Evolutionary conservation across 2,797 vertebrate species (phyloP).

Genomic region (Corythornis leucogaster): DNA sequence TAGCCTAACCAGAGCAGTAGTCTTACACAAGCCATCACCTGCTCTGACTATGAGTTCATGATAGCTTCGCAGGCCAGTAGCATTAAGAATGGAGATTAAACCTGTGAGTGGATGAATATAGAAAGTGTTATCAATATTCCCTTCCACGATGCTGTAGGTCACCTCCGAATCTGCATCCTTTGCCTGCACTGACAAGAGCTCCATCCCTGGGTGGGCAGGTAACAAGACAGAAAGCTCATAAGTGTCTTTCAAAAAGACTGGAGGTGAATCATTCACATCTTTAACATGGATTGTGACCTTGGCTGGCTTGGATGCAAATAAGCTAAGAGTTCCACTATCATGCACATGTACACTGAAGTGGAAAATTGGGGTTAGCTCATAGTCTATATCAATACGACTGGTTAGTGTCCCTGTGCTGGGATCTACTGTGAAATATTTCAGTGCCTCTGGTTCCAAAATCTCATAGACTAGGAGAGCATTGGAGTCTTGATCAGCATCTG

Average conservation of each 20-base stretch:
- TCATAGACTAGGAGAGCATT: slow-evolving; percentile 89
- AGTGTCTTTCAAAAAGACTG: slow-evolving; percentile 81
- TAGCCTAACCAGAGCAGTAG: slow-evolving; percentile 83
- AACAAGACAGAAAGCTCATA: slow-evolving; percentile 83
- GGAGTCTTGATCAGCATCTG: slow-evolving; percentile 87
- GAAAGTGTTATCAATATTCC: slow-evolving; percentile 83
- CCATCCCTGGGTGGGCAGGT: slow-evolving; percentile 85
- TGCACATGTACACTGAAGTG: slow-evolving; percentile 87
- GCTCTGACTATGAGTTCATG: slow-evolving; percentile 85
- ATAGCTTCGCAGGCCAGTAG: slow-evolving; percentile 74
- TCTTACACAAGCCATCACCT: slow-evolving; percentile 88
- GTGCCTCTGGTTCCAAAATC: slow-evolving; percentile 88
- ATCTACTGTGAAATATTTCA: slow-evolving; percentile 88
- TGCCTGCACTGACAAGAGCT: slow-evolving; percentile 85
- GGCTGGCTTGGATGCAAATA: slow-evolving; percentile 85
- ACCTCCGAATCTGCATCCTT: slow-evolving; percentile 89
- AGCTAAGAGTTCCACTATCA: slow-evolving; percentile 87
- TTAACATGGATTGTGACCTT: slow-evolving; percentile 85
- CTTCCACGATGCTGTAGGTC: slow-evolving; percentile 86
- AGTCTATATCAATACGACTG: slow-evolving; percentile 84
- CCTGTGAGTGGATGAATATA: slow-evolving; percentile 84
- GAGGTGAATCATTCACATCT: slow-evolving; percentile 92
- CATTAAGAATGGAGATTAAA: slow-evolving; percentile 83
- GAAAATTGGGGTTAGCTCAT: slow-evolving; percentile 85
- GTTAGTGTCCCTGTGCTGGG: slow-evolving; percentile 89